Conservation (phyloP, 2,888 invertebrate species). For the Eupsilia transversa region DNA sequence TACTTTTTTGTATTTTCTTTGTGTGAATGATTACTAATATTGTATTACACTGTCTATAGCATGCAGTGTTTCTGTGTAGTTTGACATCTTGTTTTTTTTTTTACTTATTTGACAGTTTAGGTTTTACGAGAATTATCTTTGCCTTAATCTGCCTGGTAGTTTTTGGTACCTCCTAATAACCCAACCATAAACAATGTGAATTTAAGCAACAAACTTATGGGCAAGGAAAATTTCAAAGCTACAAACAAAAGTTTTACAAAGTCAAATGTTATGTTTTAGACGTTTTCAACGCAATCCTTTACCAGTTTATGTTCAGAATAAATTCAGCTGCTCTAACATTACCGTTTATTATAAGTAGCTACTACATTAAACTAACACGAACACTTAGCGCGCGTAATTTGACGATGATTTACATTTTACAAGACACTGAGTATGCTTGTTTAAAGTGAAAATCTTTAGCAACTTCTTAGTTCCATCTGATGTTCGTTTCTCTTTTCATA, state of each 20-base stretch:
- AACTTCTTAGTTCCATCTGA: background rate
- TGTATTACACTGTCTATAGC: conserved; percentile 63
- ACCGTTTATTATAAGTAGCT: conserved; percentile 48
- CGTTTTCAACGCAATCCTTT: conserved; percentile 49
- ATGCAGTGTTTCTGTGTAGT: conserved; percentile 66
- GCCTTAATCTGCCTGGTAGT: conserved; percentile 12
- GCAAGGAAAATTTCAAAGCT: conserved; percentile 18
- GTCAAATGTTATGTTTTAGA: conserved; percentile 53
- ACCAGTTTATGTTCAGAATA: conserved; percentile 39
- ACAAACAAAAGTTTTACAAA: conserved; percentile 29
- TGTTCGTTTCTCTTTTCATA: background rate
- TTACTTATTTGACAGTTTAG: conserved; percentile 34
- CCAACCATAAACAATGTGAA: conserved; percentile 19
- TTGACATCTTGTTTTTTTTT: conserved; percentile 40
- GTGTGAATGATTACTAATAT: conserved; percentile 65
- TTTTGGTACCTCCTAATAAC: conserved; percentile 26
- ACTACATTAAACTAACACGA: conserved; percentile 56
- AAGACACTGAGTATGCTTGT: conserved; percentile 27
- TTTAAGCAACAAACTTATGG: background rate
- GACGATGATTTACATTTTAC: conserved; percentile 49
- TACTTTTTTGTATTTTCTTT: conserved; percentile 55
- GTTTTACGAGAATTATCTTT: conserved; percentile 21
- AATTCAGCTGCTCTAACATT: conserved; percentile 38
- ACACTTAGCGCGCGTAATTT: conserved; percentile 49
- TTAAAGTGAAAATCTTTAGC: conserved; percentile 13